Evolutionary conservation across 2,797 vertebrate species (phyloP).

Genomic region (Oreonectes daqikongensis): DNA sequence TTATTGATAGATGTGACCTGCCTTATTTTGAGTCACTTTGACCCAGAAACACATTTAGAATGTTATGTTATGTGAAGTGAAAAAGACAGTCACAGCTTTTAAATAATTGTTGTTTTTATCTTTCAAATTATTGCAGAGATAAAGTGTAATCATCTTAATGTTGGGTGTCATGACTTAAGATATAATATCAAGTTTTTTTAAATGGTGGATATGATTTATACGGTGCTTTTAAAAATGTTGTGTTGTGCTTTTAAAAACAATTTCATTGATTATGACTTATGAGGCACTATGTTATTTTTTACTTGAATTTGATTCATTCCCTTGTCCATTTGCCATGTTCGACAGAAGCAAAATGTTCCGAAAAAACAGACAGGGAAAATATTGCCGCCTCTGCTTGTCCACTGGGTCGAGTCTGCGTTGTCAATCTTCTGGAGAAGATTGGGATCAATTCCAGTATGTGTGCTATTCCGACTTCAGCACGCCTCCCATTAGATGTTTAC

Average conservation of each 20-base stretch:
- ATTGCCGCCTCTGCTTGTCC: slow-evolving; percentile 10
- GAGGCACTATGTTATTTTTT: neutral
- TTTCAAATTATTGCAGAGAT: too few species aligned
- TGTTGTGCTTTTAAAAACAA: neutral
- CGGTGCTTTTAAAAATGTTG: too few species aligned
- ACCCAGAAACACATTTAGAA: neutral
- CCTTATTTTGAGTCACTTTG: neutral
- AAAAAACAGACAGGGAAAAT: slow-evolving; percentile 18
- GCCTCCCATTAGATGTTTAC: slow-evolving; percentile 54
- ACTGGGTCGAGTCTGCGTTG: slow-evolving; percentile 10
- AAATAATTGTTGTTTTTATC: neutral
- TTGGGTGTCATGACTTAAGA: too few species aligned
- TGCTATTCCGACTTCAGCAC: slow-evolving; percentile 49
- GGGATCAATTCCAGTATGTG: slow-evolving; percentile 51
- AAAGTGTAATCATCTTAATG: too few species aligned
- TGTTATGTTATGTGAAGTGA: too few species aligned
- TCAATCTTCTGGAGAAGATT: slow-evolving; percentile 48
- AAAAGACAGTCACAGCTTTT: too few species aligned
- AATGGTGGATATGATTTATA: too few species aligned
- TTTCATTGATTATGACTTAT: neutral
- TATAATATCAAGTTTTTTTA: too few species aligned
- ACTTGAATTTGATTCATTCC: neutral
- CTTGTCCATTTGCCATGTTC: neutral
- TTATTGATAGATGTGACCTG: neutral
- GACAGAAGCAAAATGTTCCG: neutral